phyloP scores from a whole-genome alignment of 2,888 invertebrate genomes.

The Lasioglossum leucozonium region DNA sequence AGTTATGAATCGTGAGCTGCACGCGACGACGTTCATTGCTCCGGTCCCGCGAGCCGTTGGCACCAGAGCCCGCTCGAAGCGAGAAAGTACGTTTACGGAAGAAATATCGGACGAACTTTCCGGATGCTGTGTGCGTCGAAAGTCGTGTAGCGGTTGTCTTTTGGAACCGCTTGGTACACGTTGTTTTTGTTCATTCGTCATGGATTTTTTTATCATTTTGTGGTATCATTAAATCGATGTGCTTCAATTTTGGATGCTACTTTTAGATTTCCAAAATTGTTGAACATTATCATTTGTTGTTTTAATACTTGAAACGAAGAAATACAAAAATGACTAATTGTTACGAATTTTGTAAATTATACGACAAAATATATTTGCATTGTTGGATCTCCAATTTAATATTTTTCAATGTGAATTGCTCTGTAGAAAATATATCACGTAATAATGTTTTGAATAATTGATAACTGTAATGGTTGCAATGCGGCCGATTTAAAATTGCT shows the following conservation, averaged over 20 bases:
- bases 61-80: not conserved
- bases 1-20: not conserved
- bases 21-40: slow-evolving; percentile 8
- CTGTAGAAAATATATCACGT: not conserved
- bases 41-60: not conserved
- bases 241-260: not conserved
- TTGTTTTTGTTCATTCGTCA: not conserved
- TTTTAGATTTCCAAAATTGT: no score
- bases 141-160: not conserved
- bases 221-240: not conserved
- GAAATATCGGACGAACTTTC: not conserved
- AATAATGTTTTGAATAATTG: no score
- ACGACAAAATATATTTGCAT: no score
- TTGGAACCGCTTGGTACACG: not conserved
- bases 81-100: slow-evolving; percentile 13
- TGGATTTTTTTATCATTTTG: not conserved
- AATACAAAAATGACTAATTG: no score
- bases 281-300: no score
- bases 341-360: no score
- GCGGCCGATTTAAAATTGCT: not conserved
- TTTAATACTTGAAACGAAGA: no score
- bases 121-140: not conserved
- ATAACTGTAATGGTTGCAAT: not conserved
- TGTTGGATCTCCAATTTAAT: no score
- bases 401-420: not conserved